phyloP scores from a whole-genome alignment of 1,140 invertebrate genomes.

The Polypedilum vanderplanki region DNA sequence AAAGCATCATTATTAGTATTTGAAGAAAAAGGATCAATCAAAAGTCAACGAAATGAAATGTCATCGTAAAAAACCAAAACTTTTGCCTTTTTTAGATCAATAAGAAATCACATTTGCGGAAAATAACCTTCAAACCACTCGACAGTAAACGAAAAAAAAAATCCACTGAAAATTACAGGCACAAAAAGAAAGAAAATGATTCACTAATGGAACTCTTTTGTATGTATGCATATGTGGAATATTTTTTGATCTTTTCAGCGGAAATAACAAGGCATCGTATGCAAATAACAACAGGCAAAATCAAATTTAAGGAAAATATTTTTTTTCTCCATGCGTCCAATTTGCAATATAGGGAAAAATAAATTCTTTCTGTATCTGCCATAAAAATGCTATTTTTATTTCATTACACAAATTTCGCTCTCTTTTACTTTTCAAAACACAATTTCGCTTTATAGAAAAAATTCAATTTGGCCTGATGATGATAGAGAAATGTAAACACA shows the following conservation, averaged over 20 bases:
- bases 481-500: slow-evolving; percentile 2
- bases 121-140: neutral
- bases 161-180: neutral
- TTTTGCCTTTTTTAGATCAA: neutral
- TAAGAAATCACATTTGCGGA: slow-evolving; percentile 9
- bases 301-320: neutral
- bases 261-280: neutral
- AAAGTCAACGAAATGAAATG: no score
- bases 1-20: no score
- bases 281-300: neutral
- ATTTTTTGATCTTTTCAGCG: neutral
- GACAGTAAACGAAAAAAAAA: neutral
- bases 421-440: slow-evolving; percentile 2
- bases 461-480: slow-evolving; percentile 11
- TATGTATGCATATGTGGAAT: slow-evolving; percentile 6
- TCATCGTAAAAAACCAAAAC: neutral
- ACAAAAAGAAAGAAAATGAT: neutral
- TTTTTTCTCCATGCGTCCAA: neutral
- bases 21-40: no score
- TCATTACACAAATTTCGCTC: slow-evolving; percentile 25
- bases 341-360: neutral
- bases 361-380: neutral
- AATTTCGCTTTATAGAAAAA: neutral
- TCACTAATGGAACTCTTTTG: slow-evolving; percentile 17
- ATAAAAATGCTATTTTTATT: slow-evolving; percentile 27